phyloP scores from a whole-genome alignment of 2,113 vertebrate species.

The Dryoscopus gambensis region DNA sequence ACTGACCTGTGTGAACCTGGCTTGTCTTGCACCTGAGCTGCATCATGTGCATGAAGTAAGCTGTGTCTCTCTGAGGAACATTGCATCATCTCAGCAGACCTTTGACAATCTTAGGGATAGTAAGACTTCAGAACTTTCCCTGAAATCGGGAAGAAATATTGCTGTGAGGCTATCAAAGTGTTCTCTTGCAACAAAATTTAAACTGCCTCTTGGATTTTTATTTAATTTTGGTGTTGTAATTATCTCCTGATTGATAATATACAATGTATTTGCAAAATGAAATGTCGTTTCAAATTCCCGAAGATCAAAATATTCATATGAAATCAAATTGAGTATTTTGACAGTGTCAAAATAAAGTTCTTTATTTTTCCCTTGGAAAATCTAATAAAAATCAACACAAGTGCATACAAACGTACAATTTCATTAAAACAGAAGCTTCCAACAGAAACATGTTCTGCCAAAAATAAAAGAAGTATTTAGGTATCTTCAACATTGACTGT shows the following conservation, averaged over 20 bases:
- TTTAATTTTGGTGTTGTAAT: background rate
- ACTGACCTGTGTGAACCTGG: background rate
- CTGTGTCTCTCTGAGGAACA: background rate
- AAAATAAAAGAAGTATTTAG: background rate
- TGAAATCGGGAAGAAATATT: background rate
- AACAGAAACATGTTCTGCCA: background rate
- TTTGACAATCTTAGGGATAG: background rate
- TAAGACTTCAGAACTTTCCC: background rate
- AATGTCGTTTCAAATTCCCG: background rate
- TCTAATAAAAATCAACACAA: background rate
- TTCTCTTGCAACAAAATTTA: background rate
- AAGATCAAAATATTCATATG: background rate
- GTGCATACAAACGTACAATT: background rate
- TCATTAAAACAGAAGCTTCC: background rate
- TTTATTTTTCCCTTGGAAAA: background rate
- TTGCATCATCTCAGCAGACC: background rate
- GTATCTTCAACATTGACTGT: background rate
- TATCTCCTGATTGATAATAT: background rate
- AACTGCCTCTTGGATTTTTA: background rate
- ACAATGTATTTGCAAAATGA: background rate
- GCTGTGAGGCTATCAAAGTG: background rate
- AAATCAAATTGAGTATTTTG: background rate
- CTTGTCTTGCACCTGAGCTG: background rate
- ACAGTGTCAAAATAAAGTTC: background rate
- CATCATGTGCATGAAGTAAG: background rate